Evolutionary conservation across 2,888 invertebrate genomes (phyloP).

Genomic region (Scaptomyza flava): DNA sequence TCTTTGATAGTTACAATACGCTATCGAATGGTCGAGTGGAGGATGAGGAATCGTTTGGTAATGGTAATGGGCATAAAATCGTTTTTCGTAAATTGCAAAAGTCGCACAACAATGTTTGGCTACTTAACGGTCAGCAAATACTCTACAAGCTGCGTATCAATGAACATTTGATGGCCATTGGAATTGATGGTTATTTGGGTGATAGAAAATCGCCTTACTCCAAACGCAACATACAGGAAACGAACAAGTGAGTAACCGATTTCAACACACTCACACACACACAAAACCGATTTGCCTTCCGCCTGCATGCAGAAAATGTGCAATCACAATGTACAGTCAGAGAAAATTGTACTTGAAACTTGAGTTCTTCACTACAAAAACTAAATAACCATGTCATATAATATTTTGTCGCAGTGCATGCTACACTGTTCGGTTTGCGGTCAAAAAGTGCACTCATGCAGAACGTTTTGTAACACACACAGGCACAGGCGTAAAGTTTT

Average conservation of each 20-base stretch:
- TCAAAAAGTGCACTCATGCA: conserved; percentile 76
- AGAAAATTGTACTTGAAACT: neutral
- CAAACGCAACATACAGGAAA: conserved; percentile 84
- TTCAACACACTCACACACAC: neutral
- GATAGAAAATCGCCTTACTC: conserved; percentile 84
- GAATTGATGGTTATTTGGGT: conserved; percentile 84
- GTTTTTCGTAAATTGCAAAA: conserved; percentile 84
- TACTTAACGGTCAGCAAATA: conserved; percentile 83
- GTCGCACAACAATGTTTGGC: conserved; percentile 83
- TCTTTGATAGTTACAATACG: conserved; percentile 84
- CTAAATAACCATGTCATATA: neutral
- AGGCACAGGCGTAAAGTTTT: conserved; percentile 55
- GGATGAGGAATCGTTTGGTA: conserved; percentile 84
- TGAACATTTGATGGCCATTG: conserved; percentile 83
- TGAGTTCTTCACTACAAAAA: too few species aligned
- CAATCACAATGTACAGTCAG: conserved; percentile 35
- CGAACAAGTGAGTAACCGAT: conserved; percentile 81
- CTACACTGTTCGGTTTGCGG: conserved; percentile 64
- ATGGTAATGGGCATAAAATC: conserved; percentile 85
- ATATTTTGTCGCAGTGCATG: conserved; percentile 50
- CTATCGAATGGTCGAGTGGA: conserved; percentile 77
- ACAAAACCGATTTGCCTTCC: neutral
- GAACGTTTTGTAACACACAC: conserved; percentile 61
- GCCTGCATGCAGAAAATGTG: conserved; percentile 11
- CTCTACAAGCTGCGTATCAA: conserved; percentile 83